A percentile compares a stretch with the other conserved stretches of the same genome.
phyloP scores from a whole-genome alignment of 2,888 invertebrate genomes.

The Julus scandinavius region DNA sequence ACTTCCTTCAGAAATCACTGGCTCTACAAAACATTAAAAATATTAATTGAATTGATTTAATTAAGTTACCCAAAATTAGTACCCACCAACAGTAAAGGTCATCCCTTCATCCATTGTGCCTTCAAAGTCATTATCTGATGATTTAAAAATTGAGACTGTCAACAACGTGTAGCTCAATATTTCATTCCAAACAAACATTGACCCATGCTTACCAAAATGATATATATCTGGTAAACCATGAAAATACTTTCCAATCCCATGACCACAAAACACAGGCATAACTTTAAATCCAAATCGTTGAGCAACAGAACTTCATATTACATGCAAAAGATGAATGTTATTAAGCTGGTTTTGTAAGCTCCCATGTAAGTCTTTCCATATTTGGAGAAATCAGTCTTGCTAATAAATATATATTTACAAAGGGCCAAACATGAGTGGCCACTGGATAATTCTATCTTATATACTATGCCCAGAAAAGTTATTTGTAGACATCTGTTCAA shows the following conservation, averaged over 20 bases:
- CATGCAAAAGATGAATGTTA: background rate
- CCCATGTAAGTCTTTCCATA: background rate
- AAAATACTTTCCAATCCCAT: conserved; percentile 92
- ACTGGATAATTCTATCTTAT: background rate
- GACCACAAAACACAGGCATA: conserved; percentile 85
- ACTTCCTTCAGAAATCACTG: conserved; percentile 77
- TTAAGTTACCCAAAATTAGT: background rate
- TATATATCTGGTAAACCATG: conserved; percentile 92
- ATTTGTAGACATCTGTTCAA: background rate
- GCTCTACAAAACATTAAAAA: conserved; percentile 71
- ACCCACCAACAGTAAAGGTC: conserved; percentile 84
- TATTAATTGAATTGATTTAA: conserved; percentile 22
- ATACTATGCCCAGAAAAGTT: background rate
- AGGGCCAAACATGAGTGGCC: no score
- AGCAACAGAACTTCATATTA: conserved; percentile 68
- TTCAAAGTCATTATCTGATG: conserved; percentile 73
- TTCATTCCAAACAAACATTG: conserved; percentile 13
- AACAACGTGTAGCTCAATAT: conserved; percentile 54
- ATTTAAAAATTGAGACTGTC: background rate
- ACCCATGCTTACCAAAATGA: conserved; percentile 76
- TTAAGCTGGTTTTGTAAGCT: background rate
- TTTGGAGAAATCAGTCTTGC: background rate
- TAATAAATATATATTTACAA: background rate
- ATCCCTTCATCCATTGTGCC: conserved; percentile 86
- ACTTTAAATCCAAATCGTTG: conserved; percentile 74